Conservation (phyloP, 2,888 invertebrate species). For the Sphecodes monilicornis region DNA sequence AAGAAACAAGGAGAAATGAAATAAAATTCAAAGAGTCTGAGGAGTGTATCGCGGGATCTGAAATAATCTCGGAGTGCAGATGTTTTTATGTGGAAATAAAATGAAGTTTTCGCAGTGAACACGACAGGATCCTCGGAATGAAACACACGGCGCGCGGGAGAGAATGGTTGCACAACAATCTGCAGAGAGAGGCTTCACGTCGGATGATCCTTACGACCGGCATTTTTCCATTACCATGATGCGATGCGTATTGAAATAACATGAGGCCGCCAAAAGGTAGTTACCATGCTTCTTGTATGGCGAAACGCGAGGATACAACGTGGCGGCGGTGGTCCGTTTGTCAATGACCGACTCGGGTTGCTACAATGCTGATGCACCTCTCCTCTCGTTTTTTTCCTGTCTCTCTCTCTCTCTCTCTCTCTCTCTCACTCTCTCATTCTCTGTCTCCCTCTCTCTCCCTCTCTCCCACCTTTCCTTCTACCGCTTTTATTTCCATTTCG, state of each 20-base stretch:
- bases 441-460: constrained; percentile 18
- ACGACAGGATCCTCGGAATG: not conserved
- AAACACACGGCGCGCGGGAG: not conserved
- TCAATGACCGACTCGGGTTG: constrained; percentile 67
- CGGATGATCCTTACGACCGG: constrained; percentile 59
- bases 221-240: constrained; percentile 73
- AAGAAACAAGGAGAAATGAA: not conserved
- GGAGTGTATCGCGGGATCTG: not conserved
- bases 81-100: not conserved
- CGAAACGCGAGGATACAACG: constrained; percentile 58
- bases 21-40: not conserved
- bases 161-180: constrained; percentile 29
- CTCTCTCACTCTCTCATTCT: constrained; percentile 10
- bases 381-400: not conserved
- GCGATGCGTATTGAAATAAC: constrained; percentile 68
- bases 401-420: constrained; percentile 18
- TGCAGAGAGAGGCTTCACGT: constrained; percentile 4
- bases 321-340: constrained; percentile 67
- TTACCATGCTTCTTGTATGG: constrained; percentile 52
- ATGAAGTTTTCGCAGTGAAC: not conserved
- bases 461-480: constrained; percentile 38
- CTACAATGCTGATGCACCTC: constrained; percentile 62
- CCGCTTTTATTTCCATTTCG: constrained; percentile 67
- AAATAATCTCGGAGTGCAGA: not conserved
- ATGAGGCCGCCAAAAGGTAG: constrained; percentile 60